Evolutionary conservation across 2,888 invertebrate genomes (phyloP).

Genomic region (Parnassius orleans): DNA sequence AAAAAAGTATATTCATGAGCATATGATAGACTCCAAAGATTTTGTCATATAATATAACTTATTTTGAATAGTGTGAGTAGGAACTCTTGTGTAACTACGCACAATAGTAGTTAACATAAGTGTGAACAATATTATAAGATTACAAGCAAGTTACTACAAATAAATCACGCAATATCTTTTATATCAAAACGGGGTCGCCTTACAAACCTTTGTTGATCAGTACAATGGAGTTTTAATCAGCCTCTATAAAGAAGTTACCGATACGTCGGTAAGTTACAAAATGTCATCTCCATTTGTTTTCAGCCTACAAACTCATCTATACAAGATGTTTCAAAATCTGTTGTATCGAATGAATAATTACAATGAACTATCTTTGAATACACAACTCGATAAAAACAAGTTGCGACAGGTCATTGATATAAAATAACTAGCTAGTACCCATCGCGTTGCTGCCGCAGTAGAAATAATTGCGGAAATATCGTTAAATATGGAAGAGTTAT

Average conservation of each 20-base stretch:
- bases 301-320: conserved; percentile 2
- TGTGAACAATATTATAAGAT: conserved; percentile 11
- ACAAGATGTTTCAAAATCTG: conserved; percentile 8
- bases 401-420: no score
- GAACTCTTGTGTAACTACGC: no score
- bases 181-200: conserved; percentile 9
- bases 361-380: not conserved
- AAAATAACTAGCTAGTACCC: no score
- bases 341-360: not conserved
- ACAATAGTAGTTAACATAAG: no score
- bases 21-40: no score
- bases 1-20: no score
- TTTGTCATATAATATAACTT: no score
- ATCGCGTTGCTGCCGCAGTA: no score
- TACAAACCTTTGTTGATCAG: not conserved
- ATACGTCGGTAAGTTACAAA: conserved; percentile 12
- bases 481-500: no score
- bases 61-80: no score
- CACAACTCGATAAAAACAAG: no score
- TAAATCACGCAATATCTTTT: conserved; percentile 17
- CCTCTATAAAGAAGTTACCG: conserved; percentile 1
- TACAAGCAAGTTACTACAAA: conserved; percentile 4
- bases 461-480: no score
- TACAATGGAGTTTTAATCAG: conserved; percentile 18
- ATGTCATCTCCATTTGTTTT: conserved; percentile 17